phyloP scores from a whole-genome alignment of 2,797 vertebrate genomes.

The Amniataba percoides region DNA sequence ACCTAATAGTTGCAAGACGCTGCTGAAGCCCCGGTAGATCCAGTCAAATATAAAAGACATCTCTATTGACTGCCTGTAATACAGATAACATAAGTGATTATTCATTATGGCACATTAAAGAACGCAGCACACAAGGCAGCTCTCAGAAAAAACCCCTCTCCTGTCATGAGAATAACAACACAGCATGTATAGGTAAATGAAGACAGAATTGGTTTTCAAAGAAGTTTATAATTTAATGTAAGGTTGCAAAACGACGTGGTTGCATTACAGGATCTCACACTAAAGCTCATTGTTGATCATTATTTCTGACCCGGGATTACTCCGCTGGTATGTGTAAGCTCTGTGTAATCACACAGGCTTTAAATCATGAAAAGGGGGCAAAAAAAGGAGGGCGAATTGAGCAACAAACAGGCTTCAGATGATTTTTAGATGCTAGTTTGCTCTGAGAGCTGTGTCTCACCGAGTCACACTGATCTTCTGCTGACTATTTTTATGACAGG shows the following conservation, averaged over 20 bases:
- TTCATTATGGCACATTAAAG: neutral
- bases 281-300: conserved; percentile 60
- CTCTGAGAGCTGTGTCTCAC: conserved; percentile 22
- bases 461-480: conserved; percentile 55
- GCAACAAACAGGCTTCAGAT: conserved; percentile 20
- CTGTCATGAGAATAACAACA: neutral
- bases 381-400: conserved; percentile 27
- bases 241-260: conserved; percentile 12
- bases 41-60: conserved; percentile 89
- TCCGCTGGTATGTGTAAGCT: conserved; percentile 76
- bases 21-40: conserved; percentile 87
- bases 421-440: conserved; percentile 31
- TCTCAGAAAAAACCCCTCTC: neutral
- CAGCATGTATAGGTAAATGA: neutral
- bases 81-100: conserved; percentile 35
- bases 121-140: neutral
- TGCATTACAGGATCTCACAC: conserved; percentile 35
- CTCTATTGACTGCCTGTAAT: conserved; percentile 66
- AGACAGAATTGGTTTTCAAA: neutral
- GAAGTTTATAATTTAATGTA: neutral
- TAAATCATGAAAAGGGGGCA: conserved; percentile 19
- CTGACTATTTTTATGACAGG: conserved; percentile 80
- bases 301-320: conserved; percentile 72
- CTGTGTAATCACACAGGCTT: conserved; percentile 66
- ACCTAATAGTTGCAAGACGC: conserved; percentile 87